Evolutionary conservation across 2,888 invertebrate genomes (phyloP), one percentile per base, ranked within the genome.

Genomic region (Steinernema hermaphroditum): DNA sequence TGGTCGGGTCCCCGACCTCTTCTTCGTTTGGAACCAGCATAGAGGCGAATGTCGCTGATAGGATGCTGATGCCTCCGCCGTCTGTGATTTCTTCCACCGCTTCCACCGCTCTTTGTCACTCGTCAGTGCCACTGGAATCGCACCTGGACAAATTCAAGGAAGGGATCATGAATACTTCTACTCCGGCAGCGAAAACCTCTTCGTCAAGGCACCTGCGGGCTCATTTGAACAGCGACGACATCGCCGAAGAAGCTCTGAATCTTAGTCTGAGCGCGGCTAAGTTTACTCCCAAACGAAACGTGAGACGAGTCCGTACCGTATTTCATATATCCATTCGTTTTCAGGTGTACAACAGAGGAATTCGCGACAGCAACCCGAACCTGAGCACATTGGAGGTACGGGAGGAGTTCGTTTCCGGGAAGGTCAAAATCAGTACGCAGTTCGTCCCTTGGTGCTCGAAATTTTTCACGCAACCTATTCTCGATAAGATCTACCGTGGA

Each of bases 381-480:
- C 32, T 62, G 8, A 32, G 32, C 1, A 29, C 1, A n/a, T 9
- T 62, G 34, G 62, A 62, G 27, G 16, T 4, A 12, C 29, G 29
- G 1, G 32, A 29, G n/a, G 62, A 34, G 27, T 62, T 68, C 4
- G 73, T 74, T 1, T 62, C 77, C 24, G 37, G 12, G 37, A 37
- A 37, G 37, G 12, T 37, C 37, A 37, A 37, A 37, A 37, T 84
- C 2, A 62, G 72, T 8, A 84, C 85, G 2, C 74, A 82, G 24
- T 84, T 86, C 72, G 85, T 85, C 22, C 77, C 78, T 1, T 86
- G 86, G 86, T 86, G 84, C 75, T 78, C 81, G 22, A 81, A 83
- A 41, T 76, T 82, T n/a, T 85, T 86, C 74, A 78, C 81, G 9
- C 77, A 80, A 54, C 82, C 83, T n/a, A 78, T 82, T 54, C 74